A percentile compares a stretch with the other conserved stretches of the same genome.
phyloP scores from a whole-genome alignment of 2,888 invertebrate genomes.

The Diarsia mendica region DNA sequence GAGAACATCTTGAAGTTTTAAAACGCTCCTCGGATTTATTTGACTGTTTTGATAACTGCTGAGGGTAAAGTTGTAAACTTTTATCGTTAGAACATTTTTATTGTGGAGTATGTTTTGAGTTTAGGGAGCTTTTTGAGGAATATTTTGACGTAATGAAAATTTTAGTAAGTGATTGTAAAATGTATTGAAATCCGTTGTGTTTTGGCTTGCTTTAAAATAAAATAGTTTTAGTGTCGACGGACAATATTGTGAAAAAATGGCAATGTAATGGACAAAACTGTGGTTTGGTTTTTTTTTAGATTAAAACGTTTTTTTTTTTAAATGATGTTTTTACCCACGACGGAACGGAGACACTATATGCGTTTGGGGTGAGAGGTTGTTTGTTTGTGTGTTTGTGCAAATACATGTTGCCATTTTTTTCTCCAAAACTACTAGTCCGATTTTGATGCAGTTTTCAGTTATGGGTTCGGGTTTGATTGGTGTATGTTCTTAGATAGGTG shows the following conservation, averaged over 20 bases:
- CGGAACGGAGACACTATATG: too few species aligned
- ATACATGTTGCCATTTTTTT: too few species aligned
- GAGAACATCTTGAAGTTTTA: constrained; percentile 75
- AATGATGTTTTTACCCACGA: too few species aligned
- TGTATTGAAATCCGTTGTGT: background rate
- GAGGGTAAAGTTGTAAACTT: constrained; percentile 63
- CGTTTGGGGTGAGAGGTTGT: too few species aligned
- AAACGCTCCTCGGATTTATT: constrained; percentile 77
- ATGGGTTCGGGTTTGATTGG: too few species aligned
- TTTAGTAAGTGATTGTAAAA: constrained; percentile 27
- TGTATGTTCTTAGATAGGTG: too few species aligned
- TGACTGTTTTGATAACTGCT: constrained; percentile 77
- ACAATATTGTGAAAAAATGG: too few species aligned
- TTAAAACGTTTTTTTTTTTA: background rate
- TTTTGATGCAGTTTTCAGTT: too few species aligned
- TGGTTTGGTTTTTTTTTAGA: too few species aligned
- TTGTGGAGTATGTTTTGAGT: constrained; percentile 47
- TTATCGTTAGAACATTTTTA: constrained; percentile 66
- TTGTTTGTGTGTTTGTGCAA: too few species aligned
- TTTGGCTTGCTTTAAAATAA: background rate
- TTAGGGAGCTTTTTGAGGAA: constrained; percentile 25
- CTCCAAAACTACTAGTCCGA: too few species aligned
- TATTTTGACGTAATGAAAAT: constrained; percentile 36
- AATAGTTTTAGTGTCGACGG: background rate
- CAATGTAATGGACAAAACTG: too few species aligned